These are phyloP conservation scores for Galendromus occidentalis DNA, from an alignment of 1,140 invertebrate genomes.

Conservation along the genomic window DNA sequence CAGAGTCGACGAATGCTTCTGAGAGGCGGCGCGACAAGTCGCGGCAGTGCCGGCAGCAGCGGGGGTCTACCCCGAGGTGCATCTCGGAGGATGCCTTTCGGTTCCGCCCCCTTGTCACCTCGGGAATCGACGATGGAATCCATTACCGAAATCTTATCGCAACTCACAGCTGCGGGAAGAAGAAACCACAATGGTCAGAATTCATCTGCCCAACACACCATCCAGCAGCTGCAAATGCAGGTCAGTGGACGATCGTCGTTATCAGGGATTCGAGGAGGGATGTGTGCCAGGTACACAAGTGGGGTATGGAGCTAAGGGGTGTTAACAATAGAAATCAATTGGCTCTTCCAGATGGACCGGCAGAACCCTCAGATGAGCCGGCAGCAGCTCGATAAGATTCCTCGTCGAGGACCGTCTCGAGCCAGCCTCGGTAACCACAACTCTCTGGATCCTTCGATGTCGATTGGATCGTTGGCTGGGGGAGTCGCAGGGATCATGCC, in stretches of 20 bases:
- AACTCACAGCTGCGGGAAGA: constrained; percentile 68
- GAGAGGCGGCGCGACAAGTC: background rate
- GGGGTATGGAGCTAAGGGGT: too few relatives aligned
- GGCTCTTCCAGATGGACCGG: background rate
- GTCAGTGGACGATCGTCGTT: constrained; percentile 31
- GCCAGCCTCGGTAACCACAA: too few relatives aligned
- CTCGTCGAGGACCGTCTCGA: constrained; percentile 7
- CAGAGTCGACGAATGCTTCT: background rate
- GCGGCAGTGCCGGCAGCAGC: background rate
- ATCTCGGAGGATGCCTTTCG: background rate
- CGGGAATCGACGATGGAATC: constrained; percentile 6
- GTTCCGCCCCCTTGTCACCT: background rate
- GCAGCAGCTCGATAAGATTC: background rate
- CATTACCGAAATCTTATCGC: constrained; percentile 57
- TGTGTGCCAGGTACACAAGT: too few relatives aligned
- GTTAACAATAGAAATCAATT: too few relatives aligned
- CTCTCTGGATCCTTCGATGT: too few relatives aligned
- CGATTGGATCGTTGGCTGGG: too few relatives aligned
- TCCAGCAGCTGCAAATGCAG: constrained; percentile 74
- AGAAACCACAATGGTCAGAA: constrained; percentile 33
- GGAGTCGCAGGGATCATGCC: too few relatives aligned
- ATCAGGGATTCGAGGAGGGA: too few relatives aligned
- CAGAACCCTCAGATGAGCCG: background rate
- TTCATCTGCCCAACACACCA: constrained; percentile 46
- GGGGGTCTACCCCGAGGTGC: background rate